Evolutionary conservation across 2,113 vertebrate species (phyloP).

Genomic region (Salvelinus fontinalis): DNA sequence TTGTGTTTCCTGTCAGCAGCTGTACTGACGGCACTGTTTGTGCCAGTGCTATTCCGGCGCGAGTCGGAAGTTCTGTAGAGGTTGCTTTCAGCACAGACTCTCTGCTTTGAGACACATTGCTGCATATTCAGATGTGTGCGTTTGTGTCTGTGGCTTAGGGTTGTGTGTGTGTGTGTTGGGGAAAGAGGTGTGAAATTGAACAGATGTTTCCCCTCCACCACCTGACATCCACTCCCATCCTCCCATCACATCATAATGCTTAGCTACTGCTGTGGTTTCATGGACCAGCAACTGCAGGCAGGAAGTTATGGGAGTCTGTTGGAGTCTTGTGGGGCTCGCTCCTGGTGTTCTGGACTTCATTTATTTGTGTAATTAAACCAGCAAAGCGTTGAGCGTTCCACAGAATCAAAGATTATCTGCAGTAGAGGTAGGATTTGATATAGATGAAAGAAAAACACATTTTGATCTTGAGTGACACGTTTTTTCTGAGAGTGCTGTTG

Average conservation of each 20-base stretch:
- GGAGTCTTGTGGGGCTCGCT: slow-evolving; percentile 20
- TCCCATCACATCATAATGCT: slow-evolving; percentile 47
- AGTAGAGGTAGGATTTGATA: background rate
- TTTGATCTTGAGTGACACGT: too few species aligned
- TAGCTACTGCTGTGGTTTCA: slow-evolving; percentile 11
- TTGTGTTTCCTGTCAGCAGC: background rate
- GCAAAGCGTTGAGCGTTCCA: slow-evolving; percentile 13
- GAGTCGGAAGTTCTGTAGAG: background rate
- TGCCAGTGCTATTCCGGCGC: background rate
- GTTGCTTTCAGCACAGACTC: background rate
- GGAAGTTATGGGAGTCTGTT: slow-evolving; percentile 21
- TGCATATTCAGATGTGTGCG: slow-evolving; percentile 1
- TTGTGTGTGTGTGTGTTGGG: background rate
- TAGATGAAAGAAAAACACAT: background rate
- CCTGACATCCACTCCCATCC: slow-evolving; percentile 40
- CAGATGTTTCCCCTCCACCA: slow-evolving; percentile 53
- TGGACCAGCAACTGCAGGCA: slow-evolving; percentile 5
- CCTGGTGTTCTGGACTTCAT: slow-evolving; percentile 36
- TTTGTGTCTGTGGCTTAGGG: slow-evolving; percentile 18
- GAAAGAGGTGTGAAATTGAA: slow-evolving; percentile 54
- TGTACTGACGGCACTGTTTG: background rate
- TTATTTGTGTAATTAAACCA: slow-evolving; percentile 42
- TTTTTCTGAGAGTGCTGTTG: too few species aligned
- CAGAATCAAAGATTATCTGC: background rate
- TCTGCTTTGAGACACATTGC: background rate